Evolutionary conservation across 2,888 invertebrate species (phyloP), one percentile per base, ranked within the genome.

Genomic region (Dryobota labecula): DNA sequence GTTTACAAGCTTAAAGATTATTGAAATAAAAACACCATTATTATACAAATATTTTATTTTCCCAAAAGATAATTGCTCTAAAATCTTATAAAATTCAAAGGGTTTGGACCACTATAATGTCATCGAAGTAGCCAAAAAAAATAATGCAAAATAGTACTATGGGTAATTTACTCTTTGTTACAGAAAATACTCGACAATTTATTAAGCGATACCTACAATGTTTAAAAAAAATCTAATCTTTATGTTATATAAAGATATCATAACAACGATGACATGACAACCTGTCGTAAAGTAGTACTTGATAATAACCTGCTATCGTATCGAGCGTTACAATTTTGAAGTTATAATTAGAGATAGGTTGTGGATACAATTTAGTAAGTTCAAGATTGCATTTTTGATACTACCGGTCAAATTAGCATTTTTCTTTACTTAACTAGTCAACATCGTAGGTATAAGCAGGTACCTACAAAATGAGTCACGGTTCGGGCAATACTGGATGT

Each of bases 31-130:
- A 74, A 78, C 20, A 86, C 82, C 75, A 89, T 88, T 90, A 90
- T 88, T 89, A 85, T 84, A 27, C 18, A 8, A 86, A 89, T 84
- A 84, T 90, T 94, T 93, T 92, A 93, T 93, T 92, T 80, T 85
- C 88, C 90, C 8, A 38, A 33, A 68, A 60, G 27, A 27, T n/a
- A 41, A 9, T 61, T 15, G n/a, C 15, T 61, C 30, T 43, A 33
- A 30, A 13, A 24, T 36, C 36, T 9, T 57, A 8, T 3, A 18
- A 11, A 65, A 63, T 47, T 4, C 18, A 18, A 63, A 38, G 18
- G 33, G 13, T 33, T 20, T 24, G 11, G 33, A 45, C 11, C 36
- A n/a, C 30, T 11, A 38, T 7, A 38, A 43, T 24, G 1, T 56
- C 30, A 18, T 43, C 64, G 18, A 56, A 30, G 62, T 49, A 38